Evolutionary conservation across 2,113 vertebrate genomes (phyloP), one percentile per base, ranked within the genome.

Genomic region (Grammomys dolichurus): DNA sequence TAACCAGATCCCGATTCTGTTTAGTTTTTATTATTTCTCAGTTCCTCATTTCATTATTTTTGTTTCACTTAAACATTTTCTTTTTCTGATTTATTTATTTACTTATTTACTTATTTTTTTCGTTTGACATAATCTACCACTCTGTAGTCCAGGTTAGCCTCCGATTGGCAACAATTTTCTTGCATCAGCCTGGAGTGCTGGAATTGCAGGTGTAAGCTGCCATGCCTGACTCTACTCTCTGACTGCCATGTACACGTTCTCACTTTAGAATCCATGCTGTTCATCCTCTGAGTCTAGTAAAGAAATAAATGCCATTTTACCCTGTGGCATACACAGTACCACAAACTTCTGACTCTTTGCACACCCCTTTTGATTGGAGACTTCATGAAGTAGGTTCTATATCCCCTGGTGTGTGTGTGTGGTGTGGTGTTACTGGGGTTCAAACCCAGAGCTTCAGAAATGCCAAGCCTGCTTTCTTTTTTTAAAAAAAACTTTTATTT

Each of bases 231-330:
- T 43, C n/a, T 43, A 24, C 91, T 91, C 58, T 20, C 31, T 36
- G 51, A 40, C 58, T 48, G 89, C 92, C 43, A 67, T 87, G 82
- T 33, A 10, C 43, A 8, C 17, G 33, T 20, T 89, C 95, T 97
- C 63, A 65, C 80, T 94, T 94, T 84, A 77, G 73, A 73, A 82
- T 73, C 69, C 48, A 82, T 51, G 54, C 8, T 82, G 75, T 5
- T 86, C 11, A n/a, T 40, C 60, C 26, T 91, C 19, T 78, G 85
- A 67, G 92, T 60, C 93, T 81, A 54, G 69, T 63, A 51, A 87
- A 89, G 77, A 82, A 72, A 88, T 54, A 93, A 93, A 58, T 51
- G 33, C 40, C 46, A 58, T 56, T 22, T 86, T 63, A 65, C 46
- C 16, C 28, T 48, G 80, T 81, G 40, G 48, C 76, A 77, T 17